Evolutionary conservation across 2,888 invertebrate genomes (phyloP), one percentile per base, ranked within the genome.

Genomic region (Lottia scabra): DNA sequence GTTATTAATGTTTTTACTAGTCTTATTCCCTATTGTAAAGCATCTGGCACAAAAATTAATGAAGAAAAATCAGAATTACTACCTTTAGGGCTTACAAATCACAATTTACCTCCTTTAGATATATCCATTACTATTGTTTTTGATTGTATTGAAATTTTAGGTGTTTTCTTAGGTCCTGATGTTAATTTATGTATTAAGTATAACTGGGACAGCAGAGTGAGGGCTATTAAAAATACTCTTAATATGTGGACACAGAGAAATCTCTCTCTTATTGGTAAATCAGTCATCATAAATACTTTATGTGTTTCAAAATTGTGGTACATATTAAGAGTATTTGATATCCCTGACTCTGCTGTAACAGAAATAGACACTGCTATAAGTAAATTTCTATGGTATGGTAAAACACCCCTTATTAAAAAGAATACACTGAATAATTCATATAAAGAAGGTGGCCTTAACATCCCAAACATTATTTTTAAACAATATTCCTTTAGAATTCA

Each of bases 171-270:
- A 56, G 56, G 56, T 3, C 8, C 56, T 56, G 23, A 56, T 19
- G 2, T 23, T 10, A 19, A 56, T 6, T 13, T 56, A 13, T 56
- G 19, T 19, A 12, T 23, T 19, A n/a, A 56, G 19, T 19, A 23
- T 0, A 56, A 56, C 23, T 56, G 19, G 19, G 19, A 56, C 38
- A 19, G 2, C 23, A 56, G 56, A 8, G 23, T 16, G 13, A 56
- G 10, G 56, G 23, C 19, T 56, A 56, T 56, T 23, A 56, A 56
- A 56, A 56, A 56, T 13, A 56, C 23, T 23, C 23, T 56, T 12
- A 56, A 56, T 56, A 56, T 56, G 19, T 56, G 48, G 48, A 56
- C n/a, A n/a, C 48, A 56, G n/a, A 56, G 48, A 56, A 16, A 19
- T 8, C 16, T 56, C 6, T 56, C 48, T 19, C 19, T 56, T 8